Evolutionary conservation across 2,888 invertebrate genomes (phyloP).

Genomic region (Andrena marginata): DNA sequence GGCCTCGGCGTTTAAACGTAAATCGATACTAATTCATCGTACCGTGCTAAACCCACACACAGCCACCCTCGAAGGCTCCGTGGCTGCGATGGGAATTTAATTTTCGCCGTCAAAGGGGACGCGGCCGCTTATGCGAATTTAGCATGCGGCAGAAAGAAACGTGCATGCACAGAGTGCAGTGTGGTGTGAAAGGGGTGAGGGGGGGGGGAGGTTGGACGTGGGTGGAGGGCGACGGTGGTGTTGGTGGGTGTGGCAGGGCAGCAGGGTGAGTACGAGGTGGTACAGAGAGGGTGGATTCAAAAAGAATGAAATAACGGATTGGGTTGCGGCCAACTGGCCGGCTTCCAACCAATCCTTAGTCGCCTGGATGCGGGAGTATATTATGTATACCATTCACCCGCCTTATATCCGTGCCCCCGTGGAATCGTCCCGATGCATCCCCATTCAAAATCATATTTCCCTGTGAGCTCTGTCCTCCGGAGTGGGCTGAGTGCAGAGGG

Average conservation of each 20-base stretch:
- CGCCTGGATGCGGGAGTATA: constrained; percentile 77
- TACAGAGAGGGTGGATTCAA: constrained; percentile 77
- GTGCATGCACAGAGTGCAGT: constrained; percentile 23
- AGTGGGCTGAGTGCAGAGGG: neutral
- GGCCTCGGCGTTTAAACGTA: constrained; percentile 26
- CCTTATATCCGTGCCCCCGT: constrained; percentile 65
- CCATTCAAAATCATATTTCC: constrained; percentile 80
- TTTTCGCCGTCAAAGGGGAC: constrained; percentile 44
- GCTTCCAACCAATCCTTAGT: constrained; percentile 84
- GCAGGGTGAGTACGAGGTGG: constrained; percentile 72
- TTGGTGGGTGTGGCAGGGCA: constrained; percentile 66
- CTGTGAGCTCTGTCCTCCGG: constrained; percentile 31
- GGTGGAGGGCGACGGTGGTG: constrained; percentile 45
- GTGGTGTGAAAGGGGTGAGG: constrained; percentile 59
- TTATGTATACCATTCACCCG: constrained; percentile 77
- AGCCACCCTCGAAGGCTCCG: neutral
- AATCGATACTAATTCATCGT: constrained; percentile 46
- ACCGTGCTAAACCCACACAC: constrained; percentile 1
- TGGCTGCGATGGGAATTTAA: constrained; percentile 57
- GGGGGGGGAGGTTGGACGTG: constrained; percentile 48
- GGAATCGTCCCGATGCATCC: constrained; percentile 72
- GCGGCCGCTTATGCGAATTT: constrained; percentile 50
- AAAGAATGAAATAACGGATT: constrained; percentile 85
- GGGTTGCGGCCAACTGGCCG: constrained; percentile 84
- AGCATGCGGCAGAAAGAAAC: constrained; percentile 55